A percentile compares a stretch with the other conserved stretches of the same genome.
Evolutionary conservation across 2,113 vertebrate species (phyloP).

Genomic region (Hirundichthys speculiger): DNA sequence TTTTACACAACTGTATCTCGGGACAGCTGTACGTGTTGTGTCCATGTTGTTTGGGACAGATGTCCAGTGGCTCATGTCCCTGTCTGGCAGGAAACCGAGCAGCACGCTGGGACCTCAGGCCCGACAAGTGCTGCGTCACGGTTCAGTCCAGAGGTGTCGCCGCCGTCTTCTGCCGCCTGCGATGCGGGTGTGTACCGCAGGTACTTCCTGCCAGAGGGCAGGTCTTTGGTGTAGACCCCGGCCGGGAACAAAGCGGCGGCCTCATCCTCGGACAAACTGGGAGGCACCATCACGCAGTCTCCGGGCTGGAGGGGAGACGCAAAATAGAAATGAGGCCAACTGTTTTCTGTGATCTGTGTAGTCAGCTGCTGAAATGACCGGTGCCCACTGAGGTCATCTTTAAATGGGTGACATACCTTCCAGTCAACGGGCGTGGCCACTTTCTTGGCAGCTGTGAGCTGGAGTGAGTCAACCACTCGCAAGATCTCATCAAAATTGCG

Average conservation of each 20-base stretch:
- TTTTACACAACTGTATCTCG: too few relatives aligned
- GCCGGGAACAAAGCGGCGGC: slow-evolving; percentile 86
- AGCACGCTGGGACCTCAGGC: too few relatives aligned
- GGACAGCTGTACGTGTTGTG: too few relatives aligned
- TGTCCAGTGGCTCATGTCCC: too few relatives aligned
- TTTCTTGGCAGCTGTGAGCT: slow-evolving; percentile 85
- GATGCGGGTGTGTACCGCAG: slow-evolving; percentile 91
- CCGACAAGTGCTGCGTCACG: background rate
- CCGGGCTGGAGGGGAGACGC: slow-evolving; percentile 79
- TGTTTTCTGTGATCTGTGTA: background rate
- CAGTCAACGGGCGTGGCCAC: slow-evolving; percentile 93
- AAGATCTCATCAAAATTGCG: slow-evolving; percentile 95
- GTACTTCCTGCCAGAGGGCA: slow-evolving; percentile 93
- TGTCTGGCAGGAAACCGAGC: too few relatives aligned
- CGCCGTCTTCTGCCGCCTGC: background rate
- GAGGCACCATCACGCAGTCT: slow-evolving; percentile 90
- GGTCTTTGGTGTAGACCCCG: slow-evolving; percentile 89
- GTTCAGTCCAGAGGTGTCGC: background rate
- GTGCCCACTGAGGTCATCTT: background rate
- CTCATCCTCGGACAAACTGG: slow-evolving; percentile 87
- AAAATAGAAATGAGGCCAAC: background rate
- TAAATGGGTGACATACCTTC: slow-evolving; percentile 80
- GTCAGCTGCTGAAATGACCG: slow-evolving; percentile 2
- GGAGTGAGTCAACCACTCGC: slow-evolving; percentile 90
- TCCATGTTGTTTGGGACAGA: too few relatives aligned